Percentiles rank a stretch among this genome's conserved stretches.
Conservation (phyloP, 2,888 invertebrate species). For the Chaetoderma sp. region DNA sequence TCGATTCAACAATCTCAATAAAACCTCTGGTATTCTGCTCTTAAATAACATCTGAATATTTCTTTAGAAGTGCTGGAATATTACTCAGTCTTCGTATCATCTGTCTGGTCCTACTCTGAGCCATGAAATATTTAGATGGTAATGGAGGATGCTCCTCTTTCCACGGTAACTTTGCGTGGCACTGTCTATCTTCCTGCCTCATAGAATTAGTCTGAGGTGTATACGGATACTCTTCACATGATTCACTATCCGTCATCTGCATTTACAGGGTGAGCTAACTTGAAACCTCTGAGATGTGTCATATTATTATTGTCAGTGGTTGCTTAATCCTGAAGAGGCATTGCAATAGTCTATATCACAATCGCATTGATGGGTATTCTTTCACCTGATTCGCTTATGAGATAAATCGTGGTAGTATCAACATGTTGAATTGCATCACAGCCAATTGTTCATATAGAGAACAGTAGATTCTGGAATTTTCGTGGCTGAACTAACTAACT, state of each 20-base stretch:
- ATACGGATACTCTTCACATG: too few species aligned
- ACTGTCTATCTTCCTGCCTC: not conserved
- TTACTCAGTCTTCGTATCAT: not conserved
- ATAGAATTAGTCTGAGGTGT: not conserved
- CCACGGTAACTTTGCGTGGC: not conserved
- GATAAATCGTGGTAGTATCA: slow-evolving; percentile 12
- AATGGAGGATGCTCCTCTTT: not conserved
- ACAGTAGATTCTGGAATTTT: too few species aligned
- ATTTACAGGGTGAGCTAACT: slow-evolving; percentile 26
- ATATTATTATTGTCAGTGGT: not conserved
- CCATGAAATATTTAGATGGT: not conserved
- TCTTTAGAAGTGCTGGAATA: not conserved
- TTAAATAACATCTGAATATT: not conserved
- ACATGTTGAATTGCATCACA: slow-evolving; percentile 9
- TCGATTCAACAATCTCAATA: not conserved
- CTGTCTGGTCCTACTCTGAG: not conserved
- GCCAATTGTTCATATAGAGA: slow-evolving; percentile 30
- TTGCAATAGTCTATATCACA: slow-evolving; percentile 29
- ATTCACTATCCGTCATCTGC: slow-evolving; percentile 5
- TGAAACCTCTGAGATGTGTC: slow-evolving; percentile 4
- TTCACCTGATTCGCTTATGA: slow-evolving; percentile 8
- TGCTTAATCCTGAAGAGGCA: slow-evolving; percentile 13
- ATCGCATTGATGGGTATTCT: slow-evolving; percentile 27
- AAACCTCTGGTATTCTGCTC: not conserved
- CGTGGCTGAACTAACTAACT: too few species aligned